A percentile compares a stretch with the other conserved stretches of the same genome.
These are phyloP conservation scores for Paraplagusia blochii DNA, from an alignment of 2,113 vertebrate genomes.

Conservation along the genomic window DNA sequence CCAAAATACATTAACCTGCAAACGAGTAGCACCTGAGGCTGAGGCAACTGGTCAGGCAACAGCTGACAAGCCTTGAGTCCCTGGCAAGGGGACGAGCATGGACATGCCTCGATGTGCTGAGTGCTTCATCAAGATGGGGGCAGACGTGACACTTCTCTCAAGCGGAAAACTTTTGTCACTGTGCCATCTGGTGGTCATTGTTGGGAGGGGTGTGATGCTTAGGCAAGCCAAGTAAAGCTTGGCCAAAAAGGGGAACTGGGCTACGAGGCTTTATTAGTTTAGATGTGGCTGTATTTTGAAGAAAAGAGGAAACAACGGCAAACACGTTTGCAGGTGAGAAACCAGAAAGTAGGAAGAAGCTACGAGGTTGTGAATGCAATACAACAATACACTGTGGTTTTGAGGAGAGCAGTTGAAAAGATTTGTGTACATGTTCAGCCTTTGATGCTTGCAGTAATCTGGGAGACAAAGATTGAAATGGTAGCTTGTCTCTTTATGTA, in stretches of 20 bases:
- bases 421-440: background rate
- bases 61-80: constrained; percentile 54
- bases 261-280: constrained; percentile 8
- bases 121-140: constrained; percentile 24
- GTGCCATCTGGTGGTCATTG: constrained; percentile 51
- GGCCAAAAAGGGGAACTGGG: constrained; percentile 8
- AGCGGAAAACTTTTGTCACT: constrained; percentile 45
- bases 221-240: constrained; percentile 14
- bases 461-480: too few relatives aligned
- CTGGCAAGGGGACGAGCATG: constrained; percentile 38
- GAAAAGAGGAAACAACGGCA: constrained; percentile 2
- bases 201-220: constrained; percentile 5
- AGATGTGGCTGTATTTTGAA: constrained; percentile 22
- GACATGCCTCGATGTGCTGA: constrained; percentile 46
- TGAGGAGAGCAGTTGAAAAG: background rate
- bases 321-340: constrained; percentile 8
- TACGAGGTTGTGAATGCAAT: background rate
- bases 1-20: constrained; percentile 65
- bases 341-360: constrained; percentile 1
- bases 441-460: too few relatives aligned
- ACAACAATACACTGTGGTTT: background rate
- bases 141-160: constrained; percentile 44
- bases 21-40: constrained; percentile 67
- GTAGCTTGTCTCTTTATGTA: too few relatives aligned
- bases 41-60: constrained; percentile 27